These are phyloP conservation scores for Elysia crispata DNA, from an alignment of 2,888 invertebrate genomes.

Conservation along the genomic window DNA sequence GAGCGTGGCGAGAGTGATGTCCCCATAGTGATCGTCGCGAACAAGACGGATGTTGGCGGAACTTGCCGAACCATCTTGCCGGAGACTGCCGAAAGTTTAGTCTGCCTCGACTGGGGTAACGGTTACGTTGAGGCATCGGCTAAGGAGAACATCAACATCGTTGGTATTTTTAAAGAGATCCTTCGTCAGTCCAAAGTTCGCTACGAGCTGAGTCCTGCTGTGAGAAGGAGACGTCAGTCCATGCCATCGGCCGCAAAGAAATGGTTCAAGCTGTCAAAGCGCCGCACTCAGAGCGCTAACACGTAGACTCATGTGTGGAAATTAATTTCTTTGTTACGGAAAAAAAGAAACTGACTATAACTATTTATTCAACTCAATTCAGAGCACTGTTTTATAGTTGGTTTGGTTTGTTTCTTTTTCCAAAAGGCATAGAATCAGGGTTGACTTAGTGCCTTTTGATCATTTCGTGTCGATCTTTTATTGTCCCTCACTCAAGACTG, in stretches of 20 bases:
- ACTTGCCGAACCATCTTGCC: constrained; percentile 79
- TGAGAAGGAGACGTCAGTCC: constrained; percentile 81
- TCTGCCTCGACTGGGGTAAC: constrained; percentile 93
- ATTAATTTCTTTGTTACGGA: no score
- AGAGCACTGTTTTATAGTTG: not conserved
- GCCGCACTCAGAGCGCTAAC: constrained; percentile 42
- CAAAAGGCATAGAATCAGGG: not conserved
- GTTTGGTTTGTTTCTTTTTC: no score
- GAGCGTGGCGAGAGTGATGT: constrained; percentile 59
- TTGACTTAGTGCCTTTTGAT: not conserved
- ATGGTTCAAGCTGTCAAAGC: constrained; percentile 27
- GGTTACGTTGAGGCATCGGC: constrained; percentile 95
- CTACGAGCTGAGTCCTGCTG: constrained; percentile 91
- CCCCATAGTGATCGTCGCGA: constrained; percentile 69
- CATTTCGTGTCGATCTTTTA: not conserved
- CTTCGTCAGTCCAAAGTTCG: constrained; percentile 92
- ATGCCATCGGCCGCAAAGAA: constrained; percentile 53
- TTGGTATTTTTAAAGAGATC: constrained; percentile 88
- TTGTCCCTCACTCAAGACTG: not conserved
- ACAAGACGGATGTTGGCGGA: constrained; percentile 65
- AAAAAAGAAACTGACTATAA: no score
- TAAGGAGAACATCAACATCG: constrained; percentile 88
- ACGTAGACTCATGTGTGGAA: constrained; percentile 1
- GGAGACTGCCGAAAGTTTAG: constrained; percentile 85
- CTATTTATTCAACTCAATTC: no score